phyloP scores from a whole-genome alignment of 1,140 invertebrate species.

The Trialeurodes vaporariorum region DNA sequence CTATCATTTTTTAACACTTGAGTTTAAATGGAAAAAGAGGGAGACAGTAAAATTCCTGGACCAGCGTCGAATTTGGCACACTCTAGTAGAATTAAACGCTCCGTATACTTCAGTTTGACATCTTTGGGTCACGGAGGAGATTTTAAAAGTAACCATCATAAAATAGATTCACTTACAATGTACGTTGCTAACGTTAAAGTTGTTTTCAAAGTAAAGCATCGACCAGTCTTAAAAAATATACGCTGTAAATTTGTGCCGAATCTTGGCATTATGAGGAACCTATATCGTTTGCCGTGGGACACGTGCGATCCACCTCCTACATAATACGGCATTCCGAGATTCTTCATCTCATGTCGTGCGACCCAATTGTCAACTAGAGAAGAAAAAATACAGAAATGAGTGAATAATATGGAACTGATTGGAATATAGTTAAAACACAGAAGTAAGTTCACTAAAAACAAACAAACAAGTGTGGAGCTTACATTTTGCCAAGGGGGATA shows the following conservation, averaged over 20 bases:
- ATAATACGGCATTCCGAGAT: constrained; percentile 76
- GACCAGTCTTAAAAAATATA: constrained; percentile 51
- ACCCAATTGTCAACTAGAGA: constrained; percentile 65
- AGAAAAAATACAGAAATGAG: constrained; percentile 20
- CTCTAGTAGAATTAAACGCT: no score
- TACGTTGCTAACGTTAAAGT: constrained; percentile 68
- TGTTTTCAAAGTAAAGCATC: constrained; percentile 58
- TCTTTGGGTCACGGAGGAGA: no score
- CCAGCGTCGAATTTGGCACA: no score
- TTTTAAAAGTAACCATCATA: no score
- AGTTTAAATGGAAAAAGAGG: no score
- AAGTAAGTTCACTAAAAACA: no score
- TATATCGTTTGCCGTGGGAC: constrained; percentile 54
- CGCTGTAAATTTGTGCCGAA: constrained; percentile 83
- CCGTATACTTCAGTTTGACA: no score
- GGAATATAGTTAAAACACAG: no score
- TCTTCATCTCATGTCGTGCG: constrained; percentile 47
- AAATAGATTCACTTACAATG: constrained; percentile 60
- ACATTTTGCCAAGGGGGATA: no score
- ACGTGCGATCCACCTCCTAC: constrained; percentile 71
- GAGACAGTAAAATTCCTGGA: no score
- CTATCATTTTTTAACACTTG: no score
- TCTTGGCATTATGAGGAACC: constrained; percentile 84
- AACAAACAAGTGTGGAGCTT: no score
- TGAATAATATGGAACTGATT: constrained; percentile 1